phyloP scores from a whole-genome alignment of 2,888 invertebrate species.

The Panopea generosa region DNA sequence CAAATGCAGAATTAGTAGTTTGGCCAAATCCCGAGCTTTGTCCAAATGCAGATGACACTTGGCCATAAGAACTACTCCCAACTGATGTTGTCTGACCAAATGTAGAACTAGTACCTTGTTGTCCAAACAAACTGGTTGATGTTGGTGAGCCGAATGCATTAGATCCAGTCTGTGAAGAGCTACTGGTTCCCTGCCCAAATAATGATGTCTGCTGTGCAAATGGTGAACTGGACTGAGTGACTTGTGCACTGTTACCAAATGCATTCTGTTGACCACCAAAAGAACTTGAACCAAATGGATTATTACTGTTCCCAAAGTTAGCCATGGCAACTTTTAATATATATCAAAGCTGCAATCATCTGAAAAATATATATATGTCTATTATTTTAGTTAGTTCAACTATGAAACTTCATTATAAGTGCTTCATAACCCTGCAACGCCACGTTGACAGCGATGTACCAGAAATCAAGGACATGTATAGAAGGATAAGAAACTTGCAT shows the following conservation, averaged over 20 bases:
- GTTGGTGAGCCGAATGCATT: not conserved
- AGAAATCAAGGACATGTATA: too few species aligned
- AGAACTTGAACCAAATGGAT: slow-evolving; percentile 1
- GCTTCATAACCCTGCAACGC: too few species aligned
- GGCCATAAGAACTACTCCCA: too few species aligned
- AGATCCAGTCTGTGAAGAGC: not conserved
- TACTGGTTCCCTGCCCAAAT: not conserved
- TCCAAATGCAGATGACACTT: not conserved
- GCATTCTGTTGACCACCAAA: not conserved
- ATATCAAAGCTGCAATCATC: not conserved
- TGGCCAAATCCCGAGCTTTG: not conserved
- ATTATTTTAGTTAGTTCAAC: too few species aligned
- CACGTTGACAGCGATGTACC: too few species aligned
- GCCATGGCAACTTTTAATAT: slow-evolving; percentile 13
- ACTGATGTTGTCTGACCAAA: not conserved
- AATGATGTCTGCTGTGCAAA: too few species aligned
- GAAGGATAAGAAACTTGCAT: too few species aligned
- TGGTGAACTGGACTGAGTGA: not conserved
- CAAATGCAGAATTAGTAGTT: too few species aligned
- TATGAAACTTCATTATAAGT: too few species aligned
- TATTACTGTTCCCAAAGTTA: slow-evolving; percentile 15
- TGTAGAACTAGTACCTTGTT: not conserved
- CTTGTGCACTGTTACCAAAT: not conserved
- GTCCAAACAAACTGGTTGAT: not conserved
- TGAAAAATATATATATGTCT: not conserved